Evolutionary conservation across 2,888 invertebrate species (phyloP), one percentile per base, ranked within the genome.

Genomic region (Teleiodes luculella): DNA sequence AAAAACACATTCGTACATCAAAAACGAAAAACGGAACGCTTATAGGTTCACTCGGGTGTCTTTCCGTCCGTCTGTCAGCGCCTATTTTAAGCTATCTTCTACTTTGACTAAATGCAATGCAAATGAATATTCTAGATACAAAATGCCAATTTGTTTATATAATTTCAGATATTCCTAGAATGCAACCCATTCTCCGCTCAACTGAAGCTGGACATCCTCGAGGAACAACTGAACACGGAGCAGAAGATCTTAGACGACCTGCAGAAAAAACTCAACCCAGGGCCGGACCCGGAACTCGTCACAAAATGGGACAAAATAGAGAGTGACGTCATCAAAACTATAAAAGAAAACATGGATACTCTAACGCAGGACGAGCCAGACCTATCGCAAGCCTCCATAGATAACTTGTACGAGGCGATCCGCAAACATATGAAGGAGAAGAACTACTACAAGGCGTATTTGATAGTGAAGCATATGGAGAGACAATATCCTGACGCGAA

Each of bases 121-220:
- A n/a, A n/a, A n/a, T n/a, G n/a, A n/a, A n/a, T n/a, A n/a, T n/a
- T 33, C 3, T 8, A n/a, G 3, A n/a, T 33, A 33, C 8, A 11
- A 33, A 33, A 3, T 33, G n/a, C 33, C 10, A 33, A n/a, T 11
- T 28, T 14, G 6, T 31, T 16, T 14, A 30, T 13, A 10, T 18
- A 1, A 10, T 67, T 73, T 49, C 80, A 92, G 84, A 90, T 93
- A 13, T 94, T 98, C 76, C 83, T 98, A 37, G 93, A 95, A 76
- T 92, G 93, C 62, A 98, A 98, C 86, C 95, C 96, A 3, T 98
- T 94, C 80, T 94, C 95, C n/a, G 93, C 94, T 0, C 93, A 93
- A 85, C 91, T 94, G 66, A 89, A 86, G 65, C 72, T 85, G 13
- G 86, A 91, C 67, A 79, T 92, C 56, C 80, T 95, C 35, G 87